phyloP scores from a whole-genome alignment of 2,888 invertebrate genomes.

The Athalia cordata region DNA sequence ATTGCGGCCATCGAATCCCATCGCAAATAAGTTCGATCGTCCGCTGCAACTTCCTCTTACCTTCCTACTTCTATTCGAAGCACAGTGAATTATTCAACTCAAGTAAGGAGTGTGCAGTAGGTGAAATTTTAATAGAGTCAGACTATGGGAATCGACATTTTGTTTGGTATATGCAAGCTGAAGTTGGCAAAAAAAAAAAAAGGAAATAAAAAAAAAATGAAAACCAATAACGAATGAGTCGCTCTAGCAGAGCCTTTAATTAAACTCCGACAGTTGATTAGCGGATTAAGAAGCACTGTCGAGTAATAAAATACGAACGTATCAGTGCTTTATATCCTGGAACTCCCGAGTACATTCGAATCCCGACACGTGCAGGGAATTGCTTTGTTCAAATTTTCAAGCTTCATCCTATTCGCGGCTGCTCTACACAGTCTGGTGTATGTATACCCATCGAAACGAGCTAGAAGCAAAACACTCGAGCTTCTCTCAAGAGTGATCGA shows the following conservation, averaged over 20 bases:
- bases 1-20: neutral
- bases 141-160: neutral
- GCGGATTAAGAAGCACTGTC: neutral
- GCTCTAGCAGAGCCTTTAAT: constrained; percentile 22
- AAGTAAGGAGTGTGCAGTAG: neutral
- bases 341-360: constrained; percentile 4
- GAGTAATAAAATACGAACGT: constrained; percentile 3
- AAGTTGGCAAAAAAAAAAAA: constrained; percentile 2
- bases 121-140: neutral
- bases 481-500: constrained; percentile 14
- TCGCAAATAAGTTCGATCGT: neutral
- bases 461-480: constrained; percentile 21
- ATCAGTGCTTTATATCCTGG: neutral
- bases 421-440: neutral
- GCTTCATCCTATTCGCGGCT: neutral
- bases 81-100: constrained; percentile 13
- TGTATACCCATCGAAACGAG: too few species aligned
- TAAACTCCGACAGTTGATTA: constrained; percentile 17
- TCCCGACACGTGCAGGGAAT: constrained; percentile 14
- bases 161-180: neutral
- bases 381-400: constrained; percentile 24
- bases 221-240: constrained; percentile 10
- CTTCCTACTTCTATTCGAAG: neutral
- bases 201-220: neutral
- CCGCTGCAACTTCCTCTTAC: neutral